phyloP scores from a whole-genome alignment of 2,888 invertebrate species.

The Cerastoderma edule region DNA sequence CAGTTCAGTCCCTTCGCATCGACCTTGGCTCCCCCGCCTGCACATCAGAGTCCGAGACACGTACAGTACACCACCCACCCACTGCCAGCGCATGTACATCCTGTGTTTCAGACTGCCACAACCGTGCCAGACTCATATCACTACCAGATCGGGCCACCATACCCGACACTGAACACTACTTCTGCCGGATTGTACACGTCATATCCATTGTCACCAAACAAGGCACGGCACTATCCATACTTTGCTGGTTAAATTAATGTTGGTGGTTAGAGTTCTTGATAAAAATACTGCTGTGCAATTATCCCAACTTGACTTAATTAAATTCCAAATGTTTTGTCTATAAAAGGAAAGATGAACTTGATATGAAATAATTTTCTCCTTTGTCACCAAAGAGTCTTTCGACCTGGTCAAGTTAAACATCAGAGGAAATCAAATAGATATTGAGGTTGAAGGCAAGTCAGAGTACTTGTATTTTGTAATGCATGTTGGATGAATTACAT shows the following conservation, averaged over 20 bases:
- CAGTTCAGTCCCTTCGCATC: conserved; percentile 80
- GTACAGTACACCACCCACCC: conserved; percentile 88
- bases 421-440: too few relatives aligned
- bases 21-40: conserved; percentile 90
- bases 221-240: conserved; percentile 87
- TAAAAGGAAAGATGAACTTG: too few relatives aligned
- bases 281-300: too few relatives aligned
- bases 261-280: too few relatives aligned
- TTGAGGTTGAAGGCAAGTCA: too few relatives aligned
- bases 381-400: too few relatives aligned
- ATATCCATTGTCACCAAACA: conserved; percentile 88
- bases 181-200: conserved; percentile 88
- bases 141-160: conserved; percentile 83
- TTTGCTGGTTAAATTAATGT: conserved; percentile 71
- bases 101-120: conserved; percentile 78
- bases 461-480: too few relatives aligned
- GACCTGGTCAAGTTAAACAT: too few relatives aligned
- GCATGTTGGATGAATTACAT: too few relatives aligned
- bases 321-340: too few relatives aligned
- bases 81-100: conserved; percentile 91
- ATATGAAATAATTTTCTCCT: too few relatives aligned
- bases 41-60: conserved; percentile 89
- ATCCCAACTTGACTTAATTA: too few relatives aligned
- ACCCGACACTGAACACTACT: conserved; percentile 87
- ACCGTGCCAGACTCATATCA: conserved; percentile 70